Conservation (phyloP, 2,797 vertebrate genomes). For the Phrynocephalus forsythii region DNA sequence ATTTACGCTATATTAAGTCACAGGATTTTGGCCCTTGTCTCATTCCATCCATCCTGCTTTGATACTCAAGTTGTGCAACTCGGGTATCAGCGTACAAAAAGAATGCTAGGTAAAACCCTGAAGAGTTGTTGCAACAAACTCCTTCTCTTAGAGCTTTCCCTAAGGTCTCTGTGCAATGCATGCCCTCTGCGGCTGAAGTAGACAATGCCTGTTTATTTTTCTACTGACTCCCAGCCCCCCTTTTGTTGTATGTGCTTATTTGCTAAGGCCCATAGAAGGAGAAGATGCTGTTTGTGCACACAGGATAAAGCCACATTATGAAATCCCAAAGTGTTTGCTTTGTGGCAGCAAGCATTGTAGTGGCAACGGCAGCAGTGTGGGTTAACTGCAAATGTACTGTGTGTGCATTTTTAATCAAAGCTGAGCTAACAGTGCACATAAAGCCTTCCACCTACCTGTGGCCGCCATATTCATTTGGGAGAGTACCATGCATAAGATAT, state of each 20-base stretch:
- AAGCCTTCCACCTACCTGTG: conserved; percentile 60
- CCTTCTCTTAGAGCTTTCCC: conserved; percentile 41
- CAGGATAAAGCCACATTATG: conserved; percentile 73
- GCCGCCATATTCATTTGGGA: conserved; percentile 74
- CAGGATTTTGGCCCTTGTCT: background rate
- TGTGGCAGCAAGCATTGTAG: conserved; percentile 65
- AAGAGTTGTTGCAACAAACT: too few species aligned
- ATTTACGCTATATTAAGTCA: too few species aligned
- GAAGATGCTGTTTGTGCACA: conserved; percentile 68
- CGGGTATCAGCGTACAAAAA: too few species aligned
- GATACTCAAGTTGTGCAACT: background rate
- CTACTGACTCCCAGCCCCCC: conserved; percentile 69
- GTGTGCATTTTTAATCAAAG: conserved; percentile 74
- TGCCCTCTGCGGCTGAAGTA: conserved; percentile 55
- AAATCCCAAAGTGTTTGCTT: conserved; percentile 75
- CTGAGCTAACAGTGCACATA: conserved; percentile 53
- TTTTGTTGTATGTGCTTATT: conserved; percentile 68
- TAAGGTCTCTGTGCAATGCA: conserved; percentile 51
- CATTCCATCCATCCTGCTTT: background rate
- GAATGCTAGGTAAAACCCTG: too few species aligned
- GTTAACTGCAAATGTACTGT: conserved; percentile 59
- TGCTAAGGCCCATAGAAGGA: conserved; percentile 68
- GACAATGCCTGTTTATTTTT: conserved; percentile 72
- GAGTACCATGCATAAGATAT: conserved; percentile 64
- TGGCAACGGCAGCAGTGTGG: background rate